Evolutionary conservation across 2,888 invertebrate genomes (phyloP).

Genomic region (Cheilosia vulpina): DNA sequence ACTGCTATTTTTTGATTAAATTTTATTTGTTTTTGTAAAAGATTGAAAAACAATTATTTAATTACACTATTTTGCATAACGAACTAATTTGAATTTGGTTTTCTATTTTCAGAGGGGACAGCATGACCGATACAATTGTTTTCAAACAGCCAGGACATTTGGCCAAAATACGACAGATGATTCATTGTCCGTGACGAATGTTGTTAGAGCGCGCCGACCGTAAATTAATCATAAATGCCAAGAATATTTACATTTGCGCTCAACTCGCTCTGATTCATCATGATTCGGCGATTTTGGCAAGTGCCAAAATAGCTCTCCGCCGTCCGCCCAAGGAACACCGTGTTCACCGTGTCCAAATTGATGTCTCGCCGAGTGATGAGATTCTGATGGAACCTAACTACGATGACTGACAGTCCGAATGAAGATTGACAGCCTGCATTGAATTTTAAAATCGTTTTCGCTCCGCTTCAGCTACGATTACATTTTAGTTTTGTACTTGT

Average conservation of each 20-base stretch:
- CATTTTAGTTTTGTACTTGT: constrained; percentile 16
- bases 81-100: constrained; percentile 55
- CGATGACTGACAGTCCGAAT: constrained; percentile 44
- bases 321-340: constrained; percentile 3
- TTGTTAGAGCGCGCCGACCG: constrained; percentile 42
- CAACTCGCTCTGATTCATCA: constrained; percentile 54
- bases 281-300: constrained; percentile 19
- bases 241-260: constrained; percentile 64
- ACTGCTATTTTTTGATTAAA: background rate
- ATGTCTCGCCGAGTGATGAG: constrained; percentile 30
- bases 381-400: constrained; percentile 38
- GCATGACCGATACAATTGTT: constrained; percentile 32
- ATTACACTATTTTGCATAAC: constrained; percentile 75
- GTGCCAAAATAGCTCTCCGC: constrained; percentile 20
- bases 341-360: constrained; percentile 3
- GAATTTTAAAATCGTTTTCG: constrained; percentile 14
- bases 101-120: constrained; percentile 59
- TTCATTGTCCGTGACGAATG: constrained; percentile 71
- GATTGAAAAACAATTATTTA: constrained; percentile 72
- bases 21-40: constrained; percentile 69
- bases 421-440: constrained; percentile 46
- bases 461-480: constrained; percentile 1
- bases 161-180: constrained; percentile 55
- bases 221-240: constrained; percentile 67
- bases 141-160: constrained; percentile 34